Conservation (phyloP, 2,113 vertebrate genomes). For the Tachuris rubrigastra region DNA sequence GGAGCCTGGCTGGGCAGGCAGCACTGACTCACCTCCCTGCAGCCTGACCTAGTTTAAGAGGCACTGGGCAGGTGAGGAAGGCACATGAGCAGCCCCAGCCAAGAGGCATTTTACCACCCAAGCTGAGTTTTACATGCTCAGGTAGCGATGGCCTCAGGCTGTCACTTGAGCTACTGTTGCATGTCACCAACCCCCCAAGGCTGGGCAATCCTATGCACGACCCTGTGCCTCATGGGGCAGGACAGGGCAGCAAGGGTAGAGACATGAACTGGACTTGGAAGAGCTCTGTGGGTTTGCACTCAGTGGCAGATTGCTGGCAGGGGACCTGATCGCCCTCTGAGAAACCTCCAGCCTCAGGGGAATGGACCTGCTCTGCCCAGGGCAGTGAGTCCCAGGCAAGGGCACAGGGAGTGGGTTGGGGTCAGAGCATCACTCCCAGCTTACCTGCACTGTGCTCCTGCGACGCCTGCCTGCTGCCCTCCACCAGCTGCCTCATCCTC, state of each 20-base stretch:
- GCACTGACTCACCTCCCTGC: not conserved
- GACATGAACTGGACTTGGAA: accelerated
- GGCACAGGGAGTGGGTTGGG: not conserved
- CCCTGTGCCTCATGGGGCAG: not conserved
- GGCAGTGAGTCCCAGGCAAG: not conserved
- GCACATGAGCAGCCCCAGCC: not conserved
- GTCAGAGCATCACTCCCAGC: accelerated
- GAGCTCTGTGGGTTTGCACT: not conserved
- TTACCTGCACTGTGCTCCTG: not conserved
- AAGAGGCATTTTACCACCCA: not conserved
- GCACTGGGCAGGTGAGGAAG: not conserved
- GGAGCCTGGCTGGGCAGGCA: accelerated
- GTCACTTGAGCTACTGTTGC: not conserved
- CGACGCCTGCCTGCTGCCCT: not conserved
- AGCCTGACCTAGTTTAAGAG: not conserved
- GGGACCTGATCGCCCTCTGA: too few relatives aligned
- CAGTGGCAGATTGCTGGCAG: not conserved
- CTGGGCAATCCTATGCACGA: not conserved
- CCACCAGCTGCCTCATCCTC: conserved; percentile 74
- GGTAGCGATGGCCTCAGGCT: not conserved
- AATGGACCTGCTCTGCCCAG: accelerated
- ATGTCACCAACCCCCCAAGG: not conserved
- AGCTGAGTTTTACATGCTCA: not conserved
- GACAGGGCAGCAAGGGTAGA: not conserved
- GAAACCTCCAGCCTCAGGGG: accelerated